Conservation (phyloP, 2,797 vertebrate genomes). For the Tenualosa thibaudeaui region DNA sequence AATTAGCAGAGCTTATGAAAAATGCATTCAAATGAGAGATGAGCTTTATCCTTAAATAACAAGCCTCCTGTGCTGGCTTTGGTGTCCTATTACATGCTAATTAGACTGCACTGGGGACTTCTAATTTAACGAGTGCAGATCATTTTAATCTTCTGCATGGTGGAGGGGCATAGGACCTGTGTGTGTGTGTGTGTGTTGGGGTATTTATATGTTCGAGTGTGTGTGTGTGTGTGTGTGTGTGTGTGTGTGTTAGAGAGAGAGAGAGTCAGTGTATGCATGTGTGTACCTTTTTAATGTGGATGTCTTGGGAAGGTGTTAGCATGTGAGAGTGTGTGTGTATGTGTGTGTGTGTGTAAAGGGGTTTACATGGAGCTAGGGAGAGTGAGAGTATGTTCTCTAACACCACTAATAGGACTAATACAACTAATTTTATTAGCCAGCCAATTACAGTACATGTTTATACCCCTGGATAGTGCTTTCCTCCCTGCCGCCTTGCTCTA, state of each 20-base stretch:
- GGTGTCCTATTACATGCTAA: conserved; percentile 81
- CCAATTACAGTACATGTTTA: neutral
- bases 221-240: neutral
- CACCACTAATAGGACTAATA: neutral
- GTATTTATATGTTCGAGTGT: neutral
- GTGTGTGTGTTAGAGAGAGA: neutral
- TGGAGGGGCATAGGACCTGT: conserved; percentile 42
- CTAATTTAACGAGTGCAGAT: conserved; percentile 73
- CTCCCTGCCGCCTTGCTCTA: neutral
- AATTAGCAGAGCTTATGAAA: conserved; percentile 83
- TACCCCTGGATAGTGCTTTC: neutral
- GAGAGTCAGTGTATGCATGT: neutral
- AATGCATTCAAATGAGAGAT: conserved; percentile 85
- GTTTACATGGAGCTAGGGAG: neutral
- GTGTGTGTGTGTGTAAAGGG: neutral
- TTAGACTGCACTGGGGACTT: conserved; percentile 73
- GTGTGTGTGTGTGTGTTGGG: neutral
- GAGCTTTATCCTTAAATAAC: conserved; percentile 85
- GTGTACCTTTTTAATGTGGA: neutral
- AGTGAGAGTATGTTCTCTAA: neutral
- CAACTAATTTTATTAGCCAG: neutral
- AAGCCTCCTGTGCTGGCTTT: conserved; percentile 79
- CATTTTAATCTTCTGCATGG: conserved; percentile 67
- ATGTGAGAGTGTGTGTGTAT: neutral
- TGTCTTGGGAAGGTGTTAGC: neutral